phyloP scores from a whole-genome alignment of 1,140 invertebrate species.

The Aphis gossypii region DNA sequence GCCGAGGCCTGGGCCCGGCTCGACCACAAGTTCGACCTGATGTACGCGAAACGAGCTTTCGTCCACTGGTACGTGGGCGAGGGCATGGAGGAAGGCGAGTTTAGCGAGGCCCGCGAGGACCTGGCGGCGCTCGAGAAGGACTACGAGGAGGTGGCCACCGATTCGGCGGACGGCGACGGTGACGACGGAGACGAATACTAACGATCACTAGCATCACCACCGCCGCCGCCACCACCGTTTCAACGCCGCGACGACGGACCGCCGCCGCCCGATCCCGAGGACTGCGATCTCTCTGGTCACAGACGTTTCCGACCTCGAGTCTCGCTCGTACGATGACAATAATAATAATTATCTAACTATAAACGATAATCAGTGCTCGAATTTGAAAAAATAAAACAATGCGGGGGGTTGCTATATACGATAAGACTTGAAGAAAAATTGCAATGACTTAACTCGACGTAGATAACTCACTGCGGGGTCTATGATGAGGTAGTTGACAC shows the following conservation, averaged over 20 bases:
- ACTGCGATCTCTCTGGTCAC: neutral
- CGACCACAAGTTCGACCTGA: slow-evolving; percentile 80
- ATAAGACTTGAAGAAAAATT: neutral
- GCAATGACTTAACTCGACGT: neutral
- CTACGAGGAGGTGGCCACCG: slow-evolving; percentile 70
- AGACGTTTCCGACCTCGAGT: neutral
- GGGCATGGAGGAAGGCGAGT: slow-evolving; percentile 82
- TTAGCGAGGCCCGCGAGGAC: slow-evolving; percentile 79
- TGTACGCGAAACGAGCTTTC: slow-evolving; percentile 82
- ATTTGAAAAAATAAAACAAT: neutral
- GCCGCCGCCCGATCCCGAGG: neutral
- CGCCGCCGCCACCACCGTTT: neutral
- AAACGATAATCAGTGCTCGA: neutral
- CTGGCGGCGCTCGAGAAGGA: slow-evolving; percentile 76
- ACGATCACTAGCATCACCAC: neutral
- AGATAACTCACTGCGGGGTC: neutral
- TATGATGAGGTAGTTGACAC: too few species aligned
- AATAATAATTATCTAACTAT: too few species aligned
- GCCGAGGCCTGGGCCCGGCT: slow-evolving; percentile 83
- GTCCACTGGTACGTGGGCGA: slow-evolving; percentile 80
- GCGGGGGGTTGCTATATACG: too few species aligned
- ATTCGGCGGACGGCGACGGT: slow-evolving; percentile 74
- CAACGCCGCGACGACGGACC: neutral
- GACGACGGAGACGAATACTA: slow-evolving; percentile 73
- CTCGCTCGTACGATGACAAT: neutral